These are phyloP conservation scores for Drosophila barbarae DNA, from an alignment of 2,888 invertebrate species.

Conservation along the genomic window DNA sequence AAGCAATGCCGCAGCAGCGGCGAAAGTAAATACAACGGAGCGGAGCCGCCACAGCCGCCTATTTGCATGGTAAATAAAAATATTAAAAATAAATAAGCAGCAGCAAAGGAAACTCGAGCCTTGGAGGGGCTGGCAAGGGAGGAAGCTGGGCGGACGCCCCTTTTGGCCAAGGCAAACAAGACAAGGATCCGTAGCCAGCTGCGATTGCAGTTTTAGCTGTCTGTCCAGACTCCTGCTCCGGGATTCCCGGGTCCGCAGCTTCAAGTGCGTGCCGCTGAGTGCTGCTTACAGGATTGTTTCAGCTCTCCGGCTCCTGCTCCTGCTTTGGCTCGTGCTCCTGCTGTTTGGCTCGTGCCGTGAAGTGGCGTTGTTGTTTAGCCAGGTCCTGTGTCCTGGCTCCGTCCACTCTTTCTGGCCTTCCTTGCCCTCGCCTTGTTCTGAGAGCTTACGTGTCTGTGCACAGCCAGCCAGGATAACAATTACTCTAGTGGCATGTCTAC, in stretches of 20 bases:
- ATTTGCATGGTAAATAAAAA: slow-evolving; percentile 62
- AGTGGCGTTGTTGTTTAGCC: slow-evolving; percentile 58
- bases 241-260: slow-evolving; percentile 17
- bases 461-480: slow-evolving; percentile 74
- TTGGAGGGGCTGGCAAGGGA: slow-evolving; percentile 1
- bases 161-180: slow-evolving; percentile 25
- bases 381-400: slow-evolving; percentile 12
- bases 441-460: slow-evolving; percentile 72
- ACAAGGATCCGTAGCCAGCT: slow-evolving; percentile 28
- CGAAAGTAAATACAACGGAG: slow-evolving; percentile 19
- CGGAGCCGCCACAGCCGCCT: slow-evolving; percentile 33
- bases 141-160: slow-evolving; percentile 1
- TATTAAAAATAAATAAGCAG: slow-evolving; percentile 64
- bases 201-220: slow-evolving; percentile 68
- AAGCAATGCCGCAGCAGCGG: slow-evolving; percentile 33
- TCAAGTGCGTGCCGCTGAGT: slow-evolving; percentile 69
- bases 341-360: slow-evolving; percentile 48
- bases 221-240: slow-evolving; percentile 40
- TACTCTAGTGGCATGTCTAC: slow-evolving; percentile 62
- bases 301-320: slow-evolving; percentile 19
- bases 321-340: slow-evolving; percentile 28
- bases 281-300: slow-evolving; percentile 62
- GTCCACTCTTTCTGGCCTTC: slow-evolving; percentile 6
- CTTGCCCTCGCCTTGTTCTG: slow-evolving; percentile 33
- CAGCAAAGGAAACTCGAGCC: slow-evolving; percentile 40